Conservation (phyloP, 2,888 invertebrate species). For the Mythimna vitellina region DNA sequence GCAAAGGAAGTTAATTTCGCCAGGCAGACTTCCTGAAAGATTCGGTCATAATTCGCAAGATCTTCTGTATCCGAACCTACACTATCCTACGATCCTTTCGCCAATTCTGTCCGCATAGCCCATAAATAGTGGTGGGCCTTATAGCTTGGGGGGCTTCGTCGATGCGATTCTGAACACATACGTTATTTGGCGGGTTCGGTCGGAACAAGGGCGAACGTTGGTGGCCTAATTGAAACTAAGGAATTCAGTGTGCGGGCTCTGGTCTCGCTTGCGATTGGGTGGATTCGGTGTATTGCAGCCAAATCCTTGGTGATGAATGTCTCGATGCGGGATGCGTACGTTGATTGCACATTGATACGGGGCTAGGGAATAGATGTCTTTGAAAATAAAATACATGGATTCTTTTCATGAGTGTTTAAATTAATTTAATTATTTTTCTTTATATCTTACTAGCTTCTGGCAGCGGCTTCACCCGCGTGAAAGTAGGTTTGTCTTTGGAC, state of each 20-base stretch:
- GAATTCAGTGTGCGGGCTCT: slow-evolving; percentile 61
- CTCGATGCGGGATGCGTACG: slow-evolving; percentile 22
- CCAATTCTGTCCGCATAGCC: slow-evolving; percentile 64
- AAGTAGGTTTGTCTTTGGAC: no score
- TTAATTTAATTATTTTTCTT: background rate
- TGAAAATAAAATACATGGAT: background rate
- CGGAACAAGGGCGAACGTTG: slow-evolving; percentile 58
- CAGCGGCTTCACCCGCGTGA: no score
- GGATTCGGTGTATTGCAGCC: slow-evolving; percentile 42
- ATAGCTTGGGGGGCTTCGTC: slow-evolving; percentile 55
- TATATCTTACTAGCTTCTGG: no score
- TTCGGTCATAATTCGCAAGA: slow-evolving; percentile 47
- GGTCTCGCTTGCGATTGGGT: slow-evolving; percentile 39
- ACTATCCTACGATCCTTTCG: slow-evolving; percentile 45
- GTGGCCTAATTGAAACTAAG: slow-evolving; percentile 68
- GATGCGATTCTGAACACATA: slow-evolving; percentile 65
- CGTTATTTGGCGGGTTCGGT: slow-evolving; percentile 61
- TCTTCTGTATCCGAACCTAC: slow-evolving; percentile 34
- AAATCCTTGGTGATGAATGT: slow-evolving; percentile 51
- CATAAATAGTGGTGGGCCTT: slow-evolving; percentile 64
- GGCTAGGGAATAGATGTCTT: background rate
- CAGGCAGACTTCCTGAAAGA: slow-evolving; percentile 38
- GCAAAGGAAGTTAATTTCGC: slow-evolving; percentile 32
- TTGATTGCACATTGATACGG: slow-evolving; percentile 22
- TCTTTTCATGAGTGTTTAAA: background rate